Percentiles rank a stretch among this genome's conserved stretches.
Conservation (phyloP, 2,797 vertebrate species). For the Tinamus major region DNA sequence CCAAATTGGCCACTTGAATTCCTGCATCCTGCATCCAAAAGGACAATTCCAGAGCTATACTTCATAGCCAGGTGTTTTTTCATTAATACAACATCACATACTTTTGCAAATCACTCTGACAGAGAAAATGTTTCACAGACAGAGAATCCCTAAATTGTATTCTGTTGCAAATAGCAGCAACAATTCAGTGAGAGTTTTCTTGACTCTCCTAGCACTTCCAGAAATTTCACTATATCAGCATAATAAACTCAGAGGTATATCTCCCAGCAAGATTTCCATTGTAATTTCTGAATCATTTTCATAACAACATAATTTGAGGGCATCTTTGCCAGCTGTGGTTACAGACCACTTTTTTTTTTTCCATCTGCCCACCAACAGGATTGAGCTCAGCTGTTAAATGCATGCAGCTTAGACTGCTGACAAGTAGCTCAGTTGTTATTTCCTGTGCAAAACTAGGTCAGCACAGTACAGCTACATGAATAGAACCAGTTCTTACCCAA, state of each 20-base stretch:
- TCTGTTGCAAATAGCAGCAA: background rate
- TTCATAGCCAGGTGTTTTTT: background rate
- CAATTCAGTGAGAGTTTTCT: background rate
- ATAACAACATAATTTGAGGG: background rate
- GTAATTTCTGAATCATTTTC: background rate
- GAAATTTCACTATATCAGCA: background rate
- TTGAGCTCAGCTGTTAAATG: background rate
- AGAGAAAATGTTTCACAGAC: background rate
- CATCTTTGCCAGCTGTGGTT: background rate
- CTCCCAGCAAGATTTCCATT: background rate
- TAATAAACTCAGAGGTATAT: constrained; percentile 1
- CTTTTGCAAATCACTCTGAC: background rate
- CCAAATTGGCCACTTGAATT: background rate
- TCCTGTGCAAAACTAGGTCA: background rate
- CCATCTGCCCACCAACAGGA: background rate
- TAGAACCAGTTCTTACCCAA: background rate
- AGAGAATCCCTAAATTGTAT: fast-evolving
- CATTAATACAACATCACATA: background rate
- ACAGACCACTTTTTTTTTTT: background rate
- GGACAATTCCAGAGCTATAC: background rate
- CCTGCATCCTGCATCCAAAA: background rate
- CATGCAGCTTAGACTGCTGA: background rate
- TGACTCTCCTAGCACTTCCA: background rate
- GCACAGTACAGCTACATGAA: background rate
- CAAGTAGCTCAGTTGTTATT: background rate